phyloP scores from a whole-genome alignment of 2,797 vertebrate species.

The Coilia nasus region DNA sequence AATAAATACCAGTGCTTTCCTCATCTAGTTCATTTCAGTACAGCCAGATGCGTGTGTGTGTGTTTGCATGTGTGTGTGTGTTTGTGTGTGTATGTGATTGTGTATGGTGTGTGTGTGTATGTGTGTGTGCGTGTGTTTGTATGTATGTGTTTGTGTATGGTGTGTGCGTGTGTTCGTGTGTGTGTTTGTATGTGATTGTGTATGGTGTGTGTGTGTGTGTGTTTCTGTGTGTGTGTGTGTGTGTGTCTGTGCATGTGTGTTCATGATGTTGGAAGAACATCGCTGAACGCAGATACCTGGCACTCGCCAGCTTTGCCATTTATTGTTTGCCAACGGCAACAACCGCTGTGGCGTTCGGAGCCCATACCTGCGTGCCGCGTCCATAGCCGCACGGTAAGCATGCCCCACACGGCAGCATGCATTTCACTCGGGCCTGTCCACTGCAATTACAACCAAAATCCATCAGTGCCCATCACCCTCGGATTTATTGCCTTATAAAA shows the following conservation, averaged over 20 bases:
- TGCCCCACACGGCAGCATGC: conserved; percentile 31
- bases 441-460: conserved; percentile 56
- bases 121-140: neutral
- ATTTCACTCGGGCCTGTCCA: conserved; percentile 45
- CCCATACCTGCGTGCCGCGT: conserved; percentile 44
- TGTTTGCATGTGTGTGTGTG: conserved; percentile 6
- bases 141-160: conserved; percentile 4
- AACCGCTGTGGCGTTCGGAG: conserved; percentile 44
- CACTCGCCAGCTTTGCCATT: neutral
- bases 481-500: conserved; percentile 84
- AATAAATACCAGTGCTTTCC: conserved; percentile 10
- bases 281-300: conserved; percentile 1
- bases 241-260: no score
- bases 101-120: neutral
- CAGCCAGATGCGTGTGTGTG: conserved; percentile 3
- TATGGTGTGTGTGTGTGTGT: conserved; percentile 3
- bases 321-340: conserved; percentile 19
- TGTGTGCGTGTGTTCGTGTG: conserved; percentile 25
- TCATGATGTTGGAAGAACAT: conserved; percentile 4
- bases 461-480: conserved; percentile 66
- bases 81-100: neutral
- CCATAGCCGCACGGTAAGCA: conserved; percentile 49
- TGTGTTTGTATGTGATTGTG: no score
- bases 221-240: neutral
- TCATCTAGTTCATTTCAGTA: conserved; percentile 1